A percentile compares a stretch with the other conserved stretches of the same genome.
Evolutionary conservation across 1,140 invertebrate genomes (phyloP).

Genomic region (Drosophila nannoptera): DNA sequence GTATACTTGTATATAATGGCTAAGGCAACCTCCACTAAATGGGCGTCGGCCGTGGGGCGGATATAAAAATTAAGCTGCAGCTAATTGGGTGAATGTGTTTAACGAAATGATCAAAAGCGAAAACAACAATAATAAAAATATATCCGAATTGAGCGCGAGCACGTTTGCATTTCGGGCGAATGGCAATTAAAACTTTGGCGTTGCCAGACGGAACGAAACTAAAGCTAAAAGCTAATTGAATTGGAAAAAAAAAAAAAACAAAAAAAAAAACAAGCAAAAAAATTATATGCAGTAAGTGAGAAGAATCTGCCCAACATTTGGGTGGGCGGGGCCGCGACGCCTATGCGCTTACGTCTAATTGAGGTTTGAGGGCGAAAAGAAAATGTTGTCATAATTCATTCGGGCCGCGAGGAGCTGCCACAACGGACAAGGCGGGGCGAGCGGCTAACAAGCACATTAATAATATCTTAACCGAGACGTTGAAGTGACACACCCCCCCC

Average conservation of each 20-base stretch:
- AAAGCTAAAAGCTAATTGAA: not conserved
- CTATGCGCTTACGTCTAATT: slow-evolving; percentile 2
- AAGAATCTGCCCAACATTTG: not conserved
- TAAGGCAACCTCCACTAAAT: slow-evolving; percentile 1
- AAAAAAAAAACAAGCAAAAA: too few species aligned
- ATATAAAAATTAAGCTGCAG: slow-evolving; percentile 8
- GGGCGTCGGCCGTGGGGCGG: not conserved
- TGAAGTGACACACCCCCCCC: slow-evolving; percentile 45
- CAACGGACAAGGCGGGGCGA: slow-evolving; percentile 15
- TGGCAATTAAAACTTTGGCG: not conserved
- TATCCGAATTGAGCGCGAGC: not conserved
- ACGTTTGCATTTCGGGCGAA: slow-evolving; percentile 1
- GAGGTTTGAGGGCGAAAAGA: slow-evolving; percentile 16
- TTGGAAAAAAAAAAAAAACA: too few species aligned
- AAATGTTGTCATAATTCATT: slow-evolving; percentile 64
- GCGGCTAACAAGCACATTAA: slow-evolving; percentile 70
- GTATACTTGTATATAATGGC: not conserved
- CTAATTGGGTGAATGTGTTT: slow-evolving; percentile 3
- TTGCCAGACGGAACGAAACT: not conserved
- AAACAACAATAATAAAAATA: not conserved
- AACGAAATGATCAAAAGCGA: not conserved
- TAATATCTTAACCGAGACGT: slow-evolving; percentile 65
- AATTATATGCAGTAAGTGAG: too few species aligned
- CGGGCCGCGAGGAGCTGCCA: not conserved
- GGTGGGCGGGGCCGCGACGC: not conserved